Base-by-base conservation (phyloP, 1,140 invertebrate species). In the Ladona fulva region DNA sequence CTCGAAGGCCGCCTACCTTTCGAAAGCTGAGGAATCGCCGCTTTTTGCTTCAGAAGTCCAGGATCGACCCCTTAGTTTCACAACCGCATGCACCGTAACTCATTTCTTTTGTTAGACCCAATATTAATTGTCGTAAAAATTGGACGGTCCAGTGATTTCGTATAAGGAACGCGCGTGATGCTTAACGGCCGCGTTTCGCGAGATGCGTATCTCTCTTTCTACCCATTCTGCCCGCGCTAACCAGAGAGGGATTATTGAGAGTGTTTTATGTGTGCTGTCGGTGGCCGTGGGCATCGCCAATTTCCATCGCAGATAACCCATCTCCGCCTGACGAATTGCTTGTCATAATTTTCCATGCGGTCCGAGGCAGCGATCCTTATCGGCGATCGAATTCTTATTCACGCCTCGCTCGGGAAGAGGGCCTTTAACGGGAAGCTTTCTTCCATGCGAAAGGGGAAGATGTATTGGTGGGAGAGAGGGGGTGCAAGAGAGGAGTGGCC, bases 271-370 rank as follows among this genome's bases (percentile, higher is more conserved):
- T 16, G n/a, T 16, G 14, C 52, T 22, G 52, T 66, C 52, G 16
- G 52, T 66, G 52, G 52, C n/a, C n/a, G 52, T 66, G 52, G n/a
- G 52, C 52, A 66, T 66, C 52, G 52, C 52, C 52, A 66, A 66
- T 66, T 66, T 66, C 52, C 16, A 66, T 66, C 52, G 52, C 52
- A 66, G 52, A 22, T 16, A 66, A 16, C 52, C n/a, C 52, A 66
- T 66, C 52, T 22, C 52, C 52, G n/a, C 52, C 52, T 19, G 52
- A 66, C 52, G 52, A 66, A 66, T 66, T 66, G 52, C 52, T 66
- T 66, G 52, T 66, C 52, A 66, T 66, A 66, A 66, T 66, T 66
- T 66, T 22, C 52, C 52, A 66, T 66, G 52, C n/a, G 44, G 44
- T 52, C 44, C 44, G 52, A 66, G 52, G n/a, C 16, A 66, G 52